Percentiles rank a stretch among this genome's conserved stretches.
Evolutionary conservation across 2,113 vertebrate genomes (phyloP).

Genomic region (Electrona antarctica): DNA sequence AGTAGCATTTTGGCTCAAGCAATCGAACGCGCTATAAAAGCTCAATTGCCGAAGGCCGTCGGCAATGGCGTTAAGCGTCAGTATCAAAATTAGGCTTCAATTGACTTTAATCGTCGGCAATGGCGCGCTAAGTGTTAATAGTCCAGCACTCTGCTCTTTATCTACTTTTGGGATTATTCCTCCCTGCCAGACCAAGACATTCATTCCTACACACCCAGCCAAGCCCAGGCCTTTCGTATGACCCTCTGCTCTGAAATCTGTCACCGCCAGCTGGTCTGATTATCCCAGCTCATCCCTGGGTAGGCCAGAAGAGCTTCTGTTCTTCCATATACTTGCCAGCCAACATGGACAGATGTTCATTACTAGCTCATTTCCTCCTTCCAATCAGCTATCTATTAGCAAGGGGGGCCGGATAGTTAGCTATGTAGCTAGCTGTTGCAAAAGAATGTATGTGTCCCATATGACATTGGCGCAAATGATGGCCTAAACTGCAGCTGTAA

Average conservation of each 20-base stretch:
- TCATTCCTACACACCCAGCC: slow-evolving; percentile 33
- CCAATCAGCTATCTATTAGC: slow-evolving; percentile 60
- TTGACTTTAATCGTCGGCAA: too few species aligned
- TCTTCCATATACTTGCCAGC: slow-evolving; percentile 47
- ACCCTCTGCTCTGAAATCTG: slow-evolving; percentile 55
- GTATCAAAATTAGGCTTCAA: too few species aligned
- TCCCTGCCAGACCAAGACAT: too few species aligned
- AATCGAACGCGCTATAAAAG: too few species aligned
- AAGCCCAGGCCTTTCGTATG: slow-evolving; percentile 4
- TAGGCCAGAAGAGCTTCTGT: slow-evolving; percentile 44
- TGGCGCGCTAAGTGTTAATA: too few species aligned
- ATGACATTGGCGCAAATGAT: slow-evolving; percentile 32
- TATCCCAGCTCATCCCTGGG: slow-evolving; percentile 58
- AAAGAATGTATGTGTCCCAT: slow-evolving; percentile 31
- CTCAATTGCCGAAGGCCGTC: too few species aligned
- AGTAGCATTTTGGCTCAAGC: too few species aligned
- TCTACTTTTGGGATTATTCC: too few species aligned
- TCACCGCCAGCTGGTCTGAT: slow-evolving; percentile 71
- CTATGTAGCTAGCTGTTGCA: slow-evolving; percentile 29
- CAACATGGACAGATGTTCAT: slow-evolving; percentile 71
- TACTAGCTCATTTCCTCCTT: slow-evolving; percentile 68
- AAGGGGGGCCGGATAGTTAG: slow-evolving; percentile 21
- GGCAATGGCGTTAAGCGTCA: too few species aligned
- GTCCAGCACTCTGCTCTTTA: too few species aligned
- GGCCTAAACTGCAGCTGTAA: neutral